Evolutionary conservation across 2,797 vertebrate genomes (phyloP).

Genomic region (Thunnus albacares): DNA sequence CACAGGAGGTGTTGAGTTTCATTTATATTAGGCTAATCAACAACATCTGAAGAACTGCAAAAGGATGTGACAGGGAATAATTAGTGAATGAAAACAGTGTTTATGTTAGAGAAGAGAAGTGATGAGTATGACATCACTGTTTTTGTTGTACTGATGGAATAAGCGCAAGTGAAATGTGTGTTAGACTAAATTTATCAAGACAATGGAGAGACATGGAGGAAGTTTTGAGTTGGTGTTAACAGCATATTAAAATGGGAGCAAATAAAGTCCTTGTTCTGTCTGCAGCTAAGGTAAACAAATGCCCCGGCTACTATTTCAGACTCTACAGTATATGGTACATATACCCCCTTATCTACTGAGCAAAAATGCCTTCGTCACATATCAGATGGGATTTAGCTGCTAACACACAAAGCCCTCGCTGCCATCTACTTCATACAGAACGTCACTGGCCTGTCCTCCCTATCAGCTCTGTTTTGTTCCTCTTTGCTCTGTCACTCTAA

Average conservation of each 20-base stretch:
- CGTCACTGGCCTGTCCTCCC: slow-evolving; percentile 39
- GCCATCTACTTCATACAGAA: slow-evolving; percentile 27
- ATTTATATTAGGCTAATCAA: too few relatives aligned
- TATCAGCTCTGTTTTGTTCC: slow-evolving; percentile 43
- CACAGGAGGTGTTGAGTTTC: background rate
- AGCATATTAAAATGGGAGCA: background rate
- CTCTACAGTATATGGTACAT: background rate
- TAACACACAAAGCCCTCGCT: slow-evolving; percentile 18
- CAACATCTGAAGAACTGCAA: too few relatives aligned
- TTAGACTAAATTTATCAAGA: background rate
- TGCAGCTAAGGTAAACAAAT: too few relatives aligned
- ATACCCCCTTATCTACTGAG: background rate
- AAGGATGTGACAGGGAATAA: background rate
- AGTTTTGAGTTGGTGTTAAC: background rate
- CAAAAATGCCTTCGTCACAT: background rate
- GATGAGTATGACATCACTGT: background rate
- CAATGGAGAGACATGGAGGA: background rate
- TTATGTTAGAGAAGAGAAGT: background rate
- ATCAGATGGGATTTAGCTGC: slow-evolving; percentile 12
- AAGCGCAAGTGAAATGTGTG: background rate
- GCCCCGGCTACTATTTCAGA: too few relatives aligned
- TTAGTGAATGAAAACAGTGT: background rate
- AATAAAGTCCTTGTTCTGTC: too few relatives aligned
- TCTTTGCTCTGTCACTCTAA: slow-evolving; percentile 51
- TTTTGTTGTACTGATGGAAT: background rate